A percentile compares a stretch with the other conserved stretches of the same genome.
Evolutionary conservation across 1,140 invertebrate genomes (phyloP).

Genomic region (Plutomurus gul): DNA sequence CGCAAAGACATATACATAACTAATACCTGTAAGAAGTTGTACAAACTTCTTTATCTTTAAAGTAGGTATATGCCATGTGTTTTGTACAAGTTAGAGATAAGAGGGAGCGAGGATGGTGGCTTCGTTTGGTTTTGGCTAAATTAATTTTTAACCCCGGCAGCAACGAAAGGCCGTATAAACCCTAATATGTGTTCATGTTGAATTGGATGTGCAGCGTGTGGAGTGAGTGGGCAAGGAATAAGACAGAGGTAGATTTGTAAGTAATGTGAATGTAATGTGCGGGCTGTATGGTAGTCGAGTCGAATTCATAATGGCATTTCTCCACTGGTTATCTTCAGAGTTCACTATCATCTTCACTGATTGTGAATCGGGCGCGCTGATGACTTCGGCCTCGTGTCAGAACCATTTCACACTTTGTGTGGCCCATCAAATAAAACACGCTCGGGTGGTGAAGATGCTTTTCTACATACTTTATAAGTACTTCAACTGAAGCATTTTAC

Average conservation of each 20-base stretch:
- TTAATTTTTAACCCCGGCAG: conserved; percentile 47
- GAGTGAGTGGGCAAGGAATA: not conserved
- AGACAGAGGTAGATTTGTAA: no score
- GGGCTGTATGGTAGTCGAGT: conserved; percentile 24
- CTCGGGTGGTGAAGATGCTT: conserved; percentile 8
- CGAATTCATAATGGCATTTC: conserved; percentile 22
- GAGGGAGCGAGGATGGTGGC: not conserved
- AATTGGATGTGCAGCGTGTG: not conserved
- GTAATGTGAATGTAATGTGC: conserved; percentile 20
- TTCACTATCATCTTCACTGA: not conserved
- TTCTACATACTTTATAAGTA: not conserved
- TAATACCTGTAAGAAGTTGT: no score
- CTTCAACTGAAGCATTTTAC: not conserved
- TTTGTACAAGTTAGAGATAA: not conserved
- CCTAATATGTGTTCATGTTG: not conserved
- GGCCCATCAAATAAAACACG: conserved; percentile 34
- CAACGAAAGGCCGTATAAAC: conserved; percentile 27
- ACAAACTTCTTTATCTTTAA: no score
- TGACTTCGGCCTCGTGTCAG: conserved; percentile 38
- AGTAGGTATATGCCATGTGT: no score
- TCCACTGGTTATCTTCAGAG: not conserved
- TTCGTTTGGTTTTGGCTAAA: conserved; percentile 20
- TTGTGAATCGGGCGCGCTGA: not conserved
- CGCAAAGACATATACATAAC: no score
- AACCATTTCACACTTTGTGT: conserved; percentile 47